Base-by-base conservation (phyloP, 2,113 vertebrate genomes). In the Malurus melanocephalus region DNA sequence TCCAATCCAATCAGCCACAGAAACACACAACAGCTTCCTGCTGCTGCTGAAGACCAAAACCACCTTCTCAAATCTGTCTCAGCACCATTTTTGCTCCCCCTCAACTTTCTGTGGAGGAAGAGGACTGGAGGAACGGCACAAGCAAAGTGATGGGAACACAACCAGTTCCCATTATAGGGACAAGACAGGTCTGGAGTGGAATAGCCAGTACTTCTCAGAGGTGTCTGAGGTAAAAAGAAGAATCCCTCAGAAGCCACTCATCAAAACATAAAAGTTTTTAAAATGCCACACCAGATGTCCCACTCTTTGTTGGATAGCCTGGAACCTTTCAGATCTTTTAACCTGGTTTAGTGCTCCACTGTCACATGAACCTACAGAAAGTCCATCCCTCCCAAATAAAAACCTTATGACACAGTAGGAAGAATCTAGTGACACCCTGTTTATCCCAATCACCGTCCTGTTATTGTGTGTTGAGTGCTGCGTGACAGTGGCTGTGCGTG, bases 401-500 rank as follows among this genome's bases (percentile, higher is more conserved):
- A 80, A 87, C 38, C 80, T 92, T 53, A 71, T 86, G 88, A 81
- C 90, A 94, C 61, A 53, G 32, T 28, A 61, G 66, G 62, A 92
- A 91, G 77, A 84, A 93, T 49, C 57, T 2, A 81, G 74, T 61
- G 88, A 78, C 93, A 93, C 61, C 86, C 80, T 94, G 80, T 90
- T 94, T 94, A 90, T 60, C 57, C 76, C 68, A 88, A 8, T 52
- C 49, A 10, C 52, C 64, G 65, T 62, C 82, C 68, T 27, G 51
- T 69, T 92, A 60, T 74, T 84, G 55, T 61, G 46, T 2, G 3
- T 38, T 89, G 85, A 45, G 56, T 85, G 67, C 42, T 79, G 68
- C 30, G 26, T 33, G 72, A 74, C 12, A 45, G 76, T 2, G 43
- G 80, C 59, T 51, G 30, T 4, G 35, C 0, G 90, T 92, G 74